Evolutionary conservation across 2,797 vertebrate species (phyloP).

Genomic region (Rousettus madagascariensis): DNA sequence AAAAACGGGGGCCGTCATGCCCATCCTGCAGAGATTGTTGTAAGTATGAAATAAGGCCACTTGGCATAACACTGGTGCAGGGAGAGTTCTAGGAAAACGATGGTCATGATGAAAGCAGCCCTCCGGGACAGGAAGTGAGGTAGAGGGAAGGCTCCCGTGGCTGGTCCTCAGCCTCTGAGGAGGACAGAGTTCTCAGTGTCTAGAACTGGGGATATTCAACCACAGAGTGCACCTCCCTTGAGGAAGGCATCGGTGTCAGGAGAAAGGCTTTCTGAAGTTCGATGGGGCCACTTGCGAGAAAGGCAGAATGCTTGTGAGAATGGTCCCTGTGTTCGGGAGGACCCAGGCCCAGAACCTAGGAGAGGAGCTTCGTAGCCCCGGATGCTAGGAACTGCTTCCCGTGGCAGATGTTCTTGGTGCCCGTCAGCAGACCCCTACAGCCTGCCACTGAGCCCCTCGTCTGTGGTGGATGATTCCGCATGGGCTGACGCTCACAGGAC

Average conservation of each 20-base stretch:
- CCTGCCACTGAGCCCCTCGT: neutral
- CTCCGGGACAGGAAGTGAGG: neutral
- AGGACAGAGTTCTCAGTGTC: no score
- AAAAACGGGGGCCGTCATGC: neutral
- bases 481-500: accelerated
- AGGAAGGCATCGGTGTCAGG: neutral
- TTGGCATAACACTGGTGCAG: no score
- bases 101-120: neutral
- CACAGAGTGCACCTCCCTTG: neutral
- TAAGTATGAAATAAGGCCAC: neutral
- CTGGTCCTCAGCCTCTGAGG: neutral
- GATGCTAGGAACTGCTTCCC: neutral
- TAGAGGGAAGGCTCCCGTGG: neutral
- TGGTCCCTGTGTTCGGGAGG: neutral
- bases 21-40: accelerated
- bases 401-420: neutral
- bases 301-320: neutral
- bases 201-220: neutral
- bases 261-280: neutral
- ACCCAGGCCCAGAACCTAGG: neutral
- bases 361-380: neutral
- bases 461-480: accelerated
- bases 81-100: no score
- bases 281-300: neutral
- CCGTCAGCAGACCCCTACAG: accelerated